Percentiles rank a stretch among this genome's conserved stretches.
These are phyloP conservation scores for Maniola hyperantus DNA, from an alignment of 2,888 invertebrate genomes.

Conservation along the genomic window DNA sequence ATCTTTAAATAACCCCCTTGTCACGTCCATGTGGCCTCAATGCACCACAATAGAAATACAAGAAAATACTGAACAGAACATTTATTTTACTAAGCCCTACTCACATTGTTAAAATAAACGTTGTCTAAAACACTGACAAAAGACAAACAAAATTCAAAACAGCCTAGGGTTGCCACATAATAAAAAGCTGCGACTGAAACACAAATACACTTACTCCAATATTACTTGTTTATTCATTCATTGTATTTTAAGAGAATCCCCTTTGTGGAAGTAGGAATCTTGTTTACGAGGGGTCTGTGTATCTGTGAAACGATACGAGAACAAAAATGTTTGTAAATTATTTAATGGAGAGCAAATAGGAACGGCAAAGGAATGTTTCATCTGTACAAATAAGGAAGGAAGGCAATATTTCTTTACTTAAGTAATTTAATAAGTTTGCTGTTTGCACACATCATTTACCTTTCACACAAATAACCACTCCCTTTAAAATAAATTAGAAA, in stretches of 20 bases:
- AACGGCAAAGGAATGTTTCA: neutral
- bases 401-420: conserved; percentile 4
- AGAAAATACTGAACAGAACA: neutral
- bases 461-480: too few species aligned
- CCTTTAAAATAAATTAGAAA: too few species aligned
- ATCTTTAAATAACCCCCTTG: neutral
- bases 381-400: neutral
- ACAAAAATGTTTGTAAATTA: conserved; percentile 21
- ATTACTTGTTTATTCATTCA: conserved; percentile 54
- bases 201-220: conserved; percentile 46
- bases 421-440: neutral
- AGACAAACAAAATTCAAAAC: conserved; percentile 20
- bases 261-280: conserved; percentile 47
- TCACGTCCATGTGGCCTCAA: conserved; percentile 2
- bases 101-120: conserved; percentile 22
- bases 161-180: conserved; percentile 36
- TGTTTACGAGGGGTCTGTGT: conserved; percentile 42
- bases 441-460: neutral
- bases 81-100: conserved; percentile 6
- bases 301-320: conserved; percentile 12
- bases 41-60: neutral
- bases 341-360: conserved; percentile 20
- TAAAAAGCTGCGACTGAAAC: conserved; percentile 49
- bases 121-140: conserved; percentile 26
- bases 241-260: conserved; percentile 52